Percentiles rank a stretch among this genome's conserved stretches.
Conservation (phyloP, 2,113 vertebrate genomes). For the Equus przewalskii region DNA sequence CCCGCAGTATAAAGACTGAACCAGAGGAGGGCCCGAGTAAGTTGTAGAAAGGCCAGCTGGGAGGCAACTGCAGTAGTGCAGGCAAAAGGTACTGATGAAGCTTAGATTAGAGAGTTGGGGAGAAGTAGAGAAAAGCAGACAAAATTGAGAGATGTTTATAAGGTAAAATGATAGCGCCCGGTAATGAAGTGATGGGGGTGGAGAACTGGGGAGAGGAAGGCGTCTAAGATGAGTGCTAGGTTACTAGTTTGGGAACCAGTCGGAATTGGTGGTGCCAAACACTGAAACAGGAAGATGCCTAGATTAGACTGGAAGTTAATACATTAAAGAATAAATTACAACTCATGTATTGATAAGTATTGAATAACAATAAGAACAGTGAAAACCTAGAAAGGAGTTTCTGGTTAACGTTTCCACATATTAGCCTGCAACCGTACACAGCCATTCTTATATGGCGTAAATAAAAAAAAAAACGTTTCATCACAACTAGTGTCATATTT, state of each 20-base stretch:
- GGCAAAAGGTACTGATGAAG: background rate
- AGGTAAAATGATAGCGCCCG: background rate
- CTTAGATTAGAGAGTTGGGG: background rate
- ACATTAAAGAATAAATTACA: background rate
- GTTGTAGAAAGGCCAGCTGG: background rate
- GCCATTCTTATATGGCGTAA: background rate
- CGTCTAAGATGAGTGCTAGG: background rate
- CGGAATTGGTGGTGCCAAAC: background rate
- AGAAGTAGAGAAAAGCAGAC: background rate
- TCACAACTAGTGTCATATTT: background rate
- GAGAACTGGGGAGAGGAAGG: background rate
- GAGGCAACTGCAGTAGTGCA: background rate
- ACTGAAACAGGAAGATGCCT: background rate
- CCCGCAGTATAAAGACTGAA: background rate
- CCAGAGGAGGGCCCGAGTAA: background rate
- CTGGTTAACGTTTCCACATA: constrained; percentile 19
- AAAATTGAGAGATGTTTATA: background rate
- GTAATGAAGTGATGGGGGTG: background rate
- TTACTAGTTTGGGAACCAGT: background rate
- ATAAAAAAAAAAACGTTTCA: constrained; percentile 52
- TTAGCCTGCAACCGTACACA: background rate
- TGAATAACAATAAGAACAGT: constrained; percentile 32
- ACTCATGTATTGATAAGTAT: background rate
- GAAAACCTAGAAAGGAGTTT: constrained; percentile 12
- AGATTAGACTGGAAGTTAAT: background rate